Conservation (phyloP, 2,888 invertebrate genomes). For the Mesoligia furuncula region DNA sequence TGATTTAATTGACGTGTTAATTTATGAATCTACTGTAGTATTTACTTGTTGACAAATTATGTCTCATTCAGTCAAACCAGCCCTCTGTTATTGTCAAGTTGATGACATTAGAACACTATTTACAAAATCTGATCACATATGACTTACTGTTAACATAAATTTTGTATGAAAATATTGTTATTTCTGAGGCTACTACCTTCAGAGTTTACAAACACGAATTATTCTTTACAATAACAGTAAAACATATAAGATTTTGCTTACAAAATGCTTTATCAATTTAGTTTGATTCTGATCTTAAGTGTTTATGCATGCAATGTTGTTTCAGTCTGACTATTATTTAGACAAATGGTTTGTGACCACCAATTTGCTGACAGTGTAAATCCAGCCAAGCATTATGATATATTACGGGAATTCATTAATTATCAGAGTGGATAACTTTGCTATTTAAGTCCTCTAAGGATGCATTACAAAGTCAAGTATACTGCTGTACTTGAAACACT, state of each 20-base stretch:
- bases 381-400: slow-evolving; percentile 3
- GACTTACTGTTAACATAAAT: slow-evolving; percentile 48
- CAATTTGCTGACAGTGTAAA: slow-evolving; percentile 21
- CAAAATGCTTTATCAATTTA: slow-evolving; percentile 40
- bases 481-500: slow-evolving; percentile 21
- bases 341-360: slow-evolving; percentile 31
- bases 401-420: slow-evolving; percentile 3
- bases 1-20: slow-evolving; percentile 68
- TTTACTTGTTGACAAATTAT: slow-evolving; percentile 49
- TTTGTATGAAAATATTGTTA: slow-evolving; percentile 30
- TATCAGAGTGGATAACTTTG: slow-evolving; percentile 1
- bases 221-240: slow-evolving; percentile 41
- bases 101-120: slow-evolving; percentile 40
- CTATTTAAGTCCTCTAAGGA: slow-evolving; percentile 1
- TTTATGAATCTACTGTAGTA: slow-evolving; percentile 54
- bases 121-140: slow-evolving; percentile 38
- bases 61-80: slow-evolving; percentile 36
- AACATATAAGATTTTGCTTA: slow-evolving; percentile 45
- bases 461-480: slow-evolving; percentile 7
- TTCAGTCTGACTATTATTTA: slow-evolving; percentile 35
- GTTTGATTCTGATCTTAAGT: slow-evolving; percentile 37
- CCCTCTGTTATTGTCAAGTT: slow-evolving; percentile 50
- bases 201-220: slow-evolving; percentile 14
- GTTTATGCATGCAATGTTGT: slow-evolving; percentile 46
- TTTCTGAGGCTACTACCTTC: slow-evolving; percentile 17